Conservation (phyloP, 2,797 vertebrate species). For the Pteronotus mesoamericanus region DNA sequence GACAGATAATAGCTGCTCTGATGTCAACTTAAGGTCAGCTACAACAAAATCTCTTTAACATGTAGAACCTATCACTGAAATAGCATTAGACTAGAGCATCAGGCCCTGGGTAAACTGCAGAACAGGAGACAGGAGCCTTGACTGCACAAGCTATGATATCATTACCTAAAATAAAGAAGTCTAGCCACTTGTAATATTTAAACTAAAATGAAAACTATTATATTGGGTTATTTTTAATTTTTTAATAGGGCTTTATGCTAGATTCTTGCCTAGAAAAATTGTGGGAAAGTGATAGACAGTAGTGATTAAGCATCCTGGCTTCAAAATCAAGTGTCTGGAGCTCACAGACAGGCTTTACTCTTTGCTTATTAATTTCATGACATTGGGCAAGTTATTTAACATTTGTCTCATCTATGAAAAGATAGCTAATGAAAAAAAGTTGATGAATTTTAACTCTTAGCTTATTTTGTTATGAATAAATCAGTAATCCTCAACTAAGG, state of each 20-base stretch:
- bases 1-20: background rate
- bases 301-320: background rate
- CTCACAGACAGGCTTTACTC: background rate
- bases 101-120: background rate
- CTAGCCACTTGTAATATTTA: background rate
- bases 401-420: background rate
- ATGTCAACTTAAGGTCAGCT: slow-evolving; percentile 39
- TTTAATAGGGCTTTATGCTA: background rate
- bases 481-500: background rate
- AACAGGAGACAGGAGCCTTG: slow-evolving; percentile 30
- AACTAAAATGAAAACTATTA: background rate
- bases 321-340: background rate
- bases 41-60: background rate
- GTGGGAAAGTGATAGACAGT: background rate
- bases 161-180: slow-evolving; percentile 38
- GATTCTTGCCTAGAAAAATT: background rate
- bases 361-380: background rate
- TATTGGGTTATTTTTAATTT: background rate
- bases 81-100: background rate
- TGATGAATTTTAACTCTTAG: background rate
- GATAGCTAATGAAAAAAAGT: background rate
- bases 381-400: background rate
- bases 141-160: background rate
- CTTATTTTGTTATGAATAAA: background rate
- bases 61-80: slow-evolving; percentile 15